Evolutionary conservation across 2,797 vertebrate genomes (phyloP), one percentile per base, ranked within the genome.

Genomic region (Mycteria americana): DNA sequence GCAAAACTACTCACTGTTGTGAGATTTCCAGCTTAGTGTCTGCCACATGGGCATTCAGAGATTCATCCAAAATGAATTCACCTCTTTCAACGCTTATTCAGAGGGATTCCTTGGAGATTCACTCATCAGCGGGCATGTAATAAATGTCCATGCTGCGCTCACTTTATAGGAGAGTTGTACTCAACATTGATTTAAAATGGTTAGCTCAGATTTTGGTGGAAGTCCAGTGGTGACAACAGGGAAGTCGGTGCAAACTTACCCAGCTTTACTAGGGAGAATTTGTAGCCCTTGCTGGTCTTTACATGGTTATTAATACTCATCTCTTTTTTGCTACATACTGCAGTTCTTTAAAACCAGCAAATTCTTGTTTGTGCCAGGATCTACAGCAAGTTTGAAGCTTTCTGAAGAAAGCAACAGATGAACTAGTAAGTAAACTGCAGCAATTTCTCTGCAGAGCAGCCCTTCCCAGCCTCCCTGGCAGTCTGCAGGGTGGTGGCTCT

Each of bases 171-270:
- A 82, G 41, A 70, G 28, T 74, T 70, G 15, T 83, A 35, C 28
- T 82, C 53, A 48, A 22, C 16, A 18, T 39, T 80, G 59, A 45
- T 76, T 87, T 87, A 33, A 72, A 94, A 84, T 41, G 18, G 10
- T 76, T 92, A 83, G 68, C 68, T 92, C 50, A 63, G 59, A 39
- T 92, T 92, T 92, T 89, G 82, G 64, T 93, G 73, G 24, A 75
- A 84, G 64, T 80, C 92, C 78, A 89, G 45, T 50, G 35, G 28
- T 89, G 53, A 76, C 68, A 83, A 76, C 31, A 43, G 48, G 25
- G 19, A 67, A 67, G 35, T 41, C 60, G 53, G 19, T 41, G 54
- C 45, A 59, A 67, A 80, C 39, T 45, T 76, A 80, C 17, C 43
- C 24, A 53, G 51, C 50, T 93, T 65, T 79, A 53, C 56, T 57